Evolutionary conservation across 2,888 invertebrate genomes (phyloP).

Genomic region (Melinaea menophilus): DNA sequence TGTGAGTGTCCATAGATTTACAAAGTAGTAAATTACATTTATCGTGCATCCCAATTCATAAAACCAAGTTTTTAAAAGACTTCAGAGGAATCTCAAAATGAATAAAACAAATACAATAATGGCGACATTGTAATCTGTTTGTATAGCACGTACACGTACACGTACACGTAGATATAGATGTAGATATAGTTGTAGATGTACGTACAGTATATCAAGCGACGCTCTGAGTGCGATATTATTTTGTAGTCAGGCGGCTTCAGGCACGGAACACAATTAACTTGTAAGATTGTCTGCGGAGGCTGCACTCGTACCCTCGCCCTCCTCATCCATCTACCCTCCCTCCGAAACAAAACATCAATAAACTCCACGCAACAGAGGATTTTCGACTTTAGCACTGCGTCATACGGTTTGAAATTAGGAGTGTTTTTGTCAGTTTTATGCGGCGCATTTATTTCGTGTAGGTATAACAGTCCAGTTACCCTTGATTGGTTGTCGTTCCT

Average conservation of each 20-base stretch:
- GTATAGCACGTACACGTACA: constrained; percentile 3
- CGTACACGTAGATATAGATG: constrained; percentile 16
- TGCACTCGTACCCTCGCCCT: constrained; percentile 70
- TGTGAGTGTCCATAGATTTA: no score
- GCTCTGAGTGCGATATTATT: constrained; percentile 68
- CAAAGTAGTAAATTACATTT: no score
- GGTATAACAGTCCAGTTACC: constrained; percentile 79
- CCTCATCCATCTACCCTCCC: constrained; percentile 72
- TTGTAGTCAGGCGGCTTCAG: constrained; percentile 69
- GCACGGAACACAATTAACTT: constrained; percentile 79
- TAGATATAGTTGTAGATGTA: not conserved
- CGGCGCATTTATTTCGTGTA: constrained; percentile 77
- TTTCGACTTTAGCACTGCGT: constrained; percentile 37
- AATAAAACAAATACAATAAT: not conserved
- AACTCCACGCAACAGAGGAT: constrained; percentile 45
- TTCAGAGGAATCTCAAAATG: not conserved
- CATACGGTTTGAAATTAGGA: constrained; percentile 42
- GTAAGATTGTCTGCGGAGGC: constrained; percentile 78
- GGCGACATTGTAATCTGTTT: not conserved
- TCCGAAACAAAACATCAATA: constrained; percentile 78
- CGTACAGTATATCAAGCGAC: constrained; percentile 30
- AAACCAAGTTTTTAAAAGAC: no score
- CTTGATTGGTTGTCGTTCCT: constrained; percentile 84
- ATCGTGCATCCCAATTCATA: no score
- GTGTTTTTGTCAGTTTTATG: constrained; percentile 64